Percentiles rank a stretch among this genome's conserved stretches.
phyloP scores from a whole-genome alignment of 2,797 vertebrate species.

The Nyctalus aviator region DNA sequence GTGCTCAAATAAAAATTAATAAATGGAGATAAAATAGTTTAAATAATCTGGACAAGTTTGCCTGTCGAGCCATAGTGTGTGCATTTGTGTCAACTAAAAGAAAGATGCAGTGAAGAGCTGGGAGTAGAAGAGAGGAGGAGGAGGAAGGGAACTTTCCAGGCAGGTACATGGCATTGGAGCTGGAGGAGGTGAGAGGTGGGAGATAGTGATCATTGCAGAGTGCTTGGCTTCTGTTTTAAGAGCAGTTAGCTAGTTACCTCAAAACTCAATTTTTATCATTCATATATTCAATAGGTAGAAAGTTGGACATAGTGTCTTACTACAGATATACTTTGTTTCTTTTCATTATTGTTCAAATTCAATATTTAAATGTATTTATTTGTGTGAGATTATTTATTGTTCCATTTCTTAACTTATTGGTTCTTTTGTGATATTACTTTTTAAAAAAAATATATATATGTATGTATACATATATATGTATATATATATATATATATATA shows the following conservation, averaged over 20 bases:
- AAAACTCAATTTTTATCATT: background rate
- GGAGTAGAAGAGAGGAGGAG: background rate
- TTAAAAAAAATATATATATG: background rate
- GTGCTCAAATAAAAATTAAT: background rate
- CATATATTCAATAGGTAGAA: background rate
- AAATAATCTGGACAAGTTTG: background rate
- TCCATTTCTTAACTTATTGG: background rate
- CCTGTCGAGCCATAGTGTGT: background rate
- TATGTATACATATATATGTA: background rate
- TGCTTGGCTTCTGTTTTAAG: background rate
- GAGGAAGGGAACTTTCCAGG: background rate
- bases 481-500: background rate
- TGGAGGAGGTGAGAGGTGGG: background rate
- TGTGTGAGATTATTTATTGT: conserved; percentile 8
- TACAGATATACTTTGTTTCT: background rate
- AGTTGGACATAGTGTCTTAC: background rate
- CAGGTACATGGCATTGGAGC: background rate
- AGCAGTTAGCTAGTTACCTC: background rate
- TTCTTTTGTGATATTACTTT: conserved; percentile 12
- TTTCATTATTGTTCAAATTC: background rate
- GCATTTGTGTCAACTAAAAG: background rate
- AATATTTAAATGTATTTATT: background rate
- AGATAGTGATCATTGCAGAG: background rate
- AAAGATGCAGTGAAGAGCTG: background rate
- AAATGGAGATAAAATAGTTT: background rate